A percentile compares a stretch with the other conserved stretches of the same genome.
phyloP scores from a whole-genome alignment of 2,797 vertebrate species.

The Geotria australis region DNA sequence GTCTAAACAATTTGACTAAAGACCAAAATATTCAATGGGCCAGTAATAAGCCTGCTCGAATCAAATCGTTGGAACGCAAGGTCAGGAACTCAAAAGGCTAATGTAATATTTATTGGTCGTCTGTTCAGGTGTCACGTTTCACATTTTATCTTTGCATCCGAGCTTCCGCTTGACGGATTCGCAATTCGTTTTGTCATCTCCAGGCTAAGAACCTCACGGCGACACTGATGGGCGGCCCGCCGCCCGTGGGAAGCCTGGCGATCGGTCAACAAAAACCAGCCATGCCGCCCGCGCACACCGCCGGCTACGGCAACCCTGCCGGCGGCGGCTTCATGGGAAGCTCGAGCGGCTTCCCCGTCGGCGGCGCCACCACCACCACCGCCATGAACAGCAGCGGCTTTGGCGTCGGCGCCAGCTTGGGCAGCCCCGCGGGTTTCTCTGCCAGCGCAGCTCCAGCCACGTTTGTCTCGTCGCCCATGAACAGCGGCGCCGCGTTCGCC shows the following conservation, averaged over 20 bases:
- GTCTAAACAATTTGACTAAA: too few relatives aligned
- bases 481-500: too few relatives aligned
- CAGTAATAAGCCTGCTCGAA: too few relatives aligned
- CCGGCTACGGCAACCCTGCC: constrained; percentile 24
- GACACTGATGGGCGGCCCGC: constrained; percentile 62
- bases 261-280: constrained; percentile 20
- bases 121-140: too few relatives aligned
- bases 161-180: too few relatives aligned
- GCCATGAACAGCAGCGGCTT: constrained; percentile 34
- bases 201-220: constrained; percentile 80
- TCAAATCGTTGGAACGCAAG: too few relatives aligned
- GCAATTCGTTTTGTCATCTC: constrained; percentile 3
- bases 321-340: constrained; percentile 15
- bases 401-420: constrained; percentile 33
- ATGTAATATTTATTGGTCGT: too few relatives aligned
- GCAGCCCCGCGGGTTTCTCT: constrained; percentile 13
- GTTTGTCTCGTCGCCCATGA: too few relatives aligned
- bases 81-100: too few relatives aligned
- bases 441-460: too few relatives aligned
- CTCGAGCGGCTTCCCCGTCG: constrained; percentile 17
- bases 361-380: constrained; percentile 15
- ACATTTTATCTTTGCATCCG: too few relatives aligned
- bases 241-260: constrained; percentile 33
- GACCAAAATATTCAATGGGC: too few relatives aligned
- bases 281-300: constrained; percentile 7